Evolutionary conservation across 2,888 invertebrate species (phyloP), one percentile per base, ranked within the genome.

Genomic region (Oligia fasciuncula): DNA sequence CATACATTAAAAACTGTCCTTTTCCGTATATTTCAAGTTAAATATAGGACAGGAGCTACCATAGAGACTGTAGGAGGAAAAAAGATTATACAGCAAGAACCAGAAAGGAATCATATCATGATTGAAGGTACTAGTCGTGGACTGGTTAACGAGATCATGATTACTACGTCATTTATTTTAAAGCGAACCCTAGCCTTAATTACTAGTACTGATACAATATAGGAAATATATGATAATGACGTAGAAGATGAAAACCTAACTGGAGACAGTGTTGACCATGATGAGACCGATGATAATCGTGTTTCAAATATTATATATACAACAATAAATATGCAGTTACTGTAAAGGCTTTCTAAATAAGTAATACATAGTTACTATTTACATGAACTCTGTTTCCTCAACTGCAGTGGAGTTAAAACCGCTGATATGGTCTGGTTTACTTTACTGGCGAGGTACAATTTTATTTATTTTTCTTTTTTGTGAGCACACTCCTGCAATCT

Each of bases 401-500:
- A 74, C 67, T 66, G 29, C 35, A 76, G 14, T 35, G 43, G 40
- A 75, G 51, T 82, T 79, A 75, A 79, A 83, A 77, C 83, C 85
- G 83, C 85, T 85, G 79, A 77, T 77, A 72, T 65, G 40, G 78
- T 80, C 82, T 82, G 85, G 80, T 76, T 87, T 78, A 83, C 83
- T 80, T 79, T 85, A 76, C 82, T 76, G 19, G 70, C 75, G 43
- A 80, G 73, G 62, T 71, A 66, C 73, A 83, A 49, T 81, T 81
- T 86, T 87, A 85, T 83, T 84, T 80, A 83, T 83, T 80, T 77
- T 76, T 81, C 79, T 75, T 85, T 85, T 81, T 82, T 76, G 77
- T 79, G 23, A 69, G 68, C 75, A 73, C 57, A 76, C 79, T 85
- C 68, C 75, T 79, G 87, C 87, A 85, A 79, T 77, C 82, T 87